Conservation (phyloP, 2,888 invertebrate species). For the Syrista parreyssii region DNA sequence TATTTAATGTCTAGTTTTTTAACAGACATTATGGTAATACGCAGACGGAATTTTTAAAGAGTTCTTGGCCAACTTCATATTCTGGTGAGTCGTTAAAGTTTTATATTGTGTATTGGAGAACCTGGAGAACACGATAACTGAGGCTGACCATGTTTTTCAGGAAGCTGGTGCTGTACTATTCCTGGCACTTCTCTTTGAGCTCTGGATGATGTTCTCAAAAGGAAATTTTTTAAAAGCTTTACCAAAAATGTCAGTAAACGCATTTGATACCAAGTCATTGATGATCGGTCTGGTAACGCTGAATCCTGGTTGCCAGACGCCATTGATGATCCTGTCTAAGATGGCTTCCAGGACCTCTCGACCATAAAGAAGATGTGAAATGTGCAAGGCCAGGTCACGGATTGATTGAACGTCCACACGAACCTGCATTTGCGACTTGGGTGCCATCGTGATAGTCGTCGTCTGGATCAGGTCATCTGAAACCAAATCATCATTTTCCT, state of each 20-base stretch:
- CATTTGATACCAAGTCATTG: constrained; percentile 85
- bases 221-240: constrained; percentile 81
- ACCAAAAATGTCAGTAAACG: constrained; percentile 86
- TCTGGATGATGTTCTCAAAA: constrained; percentile 73
- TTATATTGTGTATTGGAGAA: too few species aligned
- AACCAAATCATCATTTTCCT: constrained; percentile 14
- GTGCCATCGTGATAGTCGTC: constrained; percentile 72
- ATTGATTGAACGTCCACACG: constrained; percentile 80
- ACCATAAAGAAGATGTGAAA: constrained; percentile 78
- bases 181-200: too few species aligned
- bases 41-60: too few species aligned
- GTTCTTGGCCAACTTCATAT: too few species aligned
- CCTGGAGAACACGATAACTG: too few species aligned
- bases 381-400: constrained; percentile 81
- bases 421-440: constrained; percentile 70
- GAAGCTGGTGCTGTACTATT: too few species aligned
- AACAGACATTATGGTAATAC: too few species aligned
- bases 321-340: constrained; percentile 82
- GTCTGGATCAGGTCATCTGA: constrained; percentile 71
- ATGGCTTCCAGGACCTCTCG: constrained; percentile 75
- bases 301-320: constrained; percentile 84
- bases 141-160: too few species aligned
- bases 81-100: too few species aligned
- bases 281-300: constrained; percentile 80
- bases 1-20: too few species aligned